Percentiles rank a stretch among this genome's conserved stretches.
phyloP scores from a whole-genome alignment of 1,140 invertebrate genomes.

The Schmidtea mediterranea region DNA sequence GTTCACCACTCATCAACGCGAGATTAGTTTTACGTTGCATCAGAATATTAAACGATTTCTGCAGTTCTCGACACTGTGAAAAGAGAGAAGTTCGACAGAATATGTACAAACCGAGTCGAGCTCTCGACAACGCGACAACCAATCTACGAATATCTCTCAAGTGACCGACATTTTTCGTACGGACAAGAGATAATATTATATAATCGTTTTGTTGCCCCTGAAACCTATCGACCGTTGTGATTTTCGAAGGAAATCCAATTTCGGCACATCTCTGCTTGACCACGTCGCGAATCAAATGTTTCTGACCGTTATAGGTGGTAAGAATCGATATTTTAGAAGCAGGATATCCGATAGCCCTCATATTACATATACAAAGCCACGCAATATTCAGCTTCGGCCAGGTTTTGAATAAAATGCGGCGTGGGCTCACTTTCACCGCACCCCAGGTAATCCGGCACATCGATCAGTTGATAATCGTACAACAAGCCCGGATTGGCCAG shows the following conservation, averaged over 20 bases:
- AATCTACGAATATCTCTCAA: conserved; percentile 73
- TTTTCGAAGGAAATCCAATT: conserved; percentile 74
- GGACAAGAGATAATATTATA: conserved; percentile 72
- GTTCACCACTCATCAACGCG: neutral
- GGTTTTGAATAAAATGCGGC: conserved; percentile 89
- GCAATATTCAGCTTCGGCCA: conserved; percentile 91
- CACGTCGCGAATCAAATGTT: conserved; percentile 80
- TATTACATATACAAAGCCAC: conserved; percentile 94
- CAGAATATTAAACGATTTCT: conserved; percentile 67
- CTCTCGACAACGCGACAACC: conserved; percentile 86
- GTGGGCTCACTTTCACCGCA: conserved; percentile 85
- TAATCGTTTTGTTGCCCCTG: conserved; percentile 99
- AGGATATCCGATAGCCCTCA: conserved; percentile 83
- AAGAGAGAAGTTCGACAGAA: conserved; percentile 74
- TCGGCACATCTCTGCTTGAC: conserved; percentile 68
- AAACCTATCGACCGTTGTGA: conserved; percentile 75
- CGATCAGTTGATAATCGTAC: conserved; percentile 76
- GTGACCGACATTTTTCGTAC: conserved; percentile 82
- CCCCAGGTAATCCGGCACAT: conserved; percentile 86
- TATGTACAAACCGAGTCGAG: conserved; percentile 78
- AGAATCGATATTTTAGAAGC: conserved; percentile 73
- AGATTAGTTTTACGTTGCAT: conserved; percentile 11
- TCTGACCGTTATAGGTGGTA: conserved; percentile 98
- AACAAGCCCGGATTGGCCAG: conserved; percentile 65
- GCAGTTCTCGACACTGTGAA: conserved; percentile 78